Percentiles rank a stretch among this genome's conserved stretches.
These are phyloP conservation scores for Nemopilema nomurai DNA, from an alignment of 30 jellyfish, hydroid and myxozoan species.

Conservation along the genomic window DNA sequence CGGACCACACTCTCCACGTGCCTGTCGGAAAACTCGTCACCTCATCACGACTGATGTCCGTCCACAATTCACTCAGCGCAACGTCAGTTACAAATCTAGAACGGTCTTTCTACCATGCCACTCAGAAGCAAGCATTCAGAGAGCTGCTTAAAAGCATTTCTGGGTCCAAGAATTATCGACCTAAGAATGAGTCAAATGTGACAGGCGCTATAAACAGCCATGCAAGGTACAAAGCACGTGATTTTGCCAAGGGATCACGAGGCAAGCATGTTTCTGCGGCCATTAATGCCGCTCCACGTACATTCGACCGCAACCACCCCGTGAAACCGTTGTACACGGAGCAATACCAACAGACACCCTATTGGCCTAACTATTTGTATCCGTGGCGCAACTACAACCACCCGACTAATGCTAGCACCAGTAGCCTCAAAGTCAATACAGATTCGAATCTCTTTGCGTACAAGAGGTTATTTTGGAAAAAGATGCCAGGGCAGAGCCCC, in stretches of 20 bases:
- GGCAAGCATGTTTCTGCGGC: neutral
- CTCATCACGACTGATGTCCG: too few species aligned
- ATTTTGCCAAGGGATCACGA: neutral
- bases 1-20: too few species aligned
- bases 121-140: neutral
- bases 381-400: slow-evolving; percentile 50
- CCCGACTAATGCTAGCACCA: slow-evolving; percentile 6
- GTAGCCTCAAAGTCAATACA: neutral
- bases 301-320: neutral
- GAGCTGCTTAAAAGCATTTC: neutral
- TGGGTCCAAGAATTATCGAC: neutral
- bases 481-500: slow-evolving; percentile 46
- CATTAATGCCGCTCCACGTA: neutral
- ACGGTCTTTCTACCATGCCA: neutral
- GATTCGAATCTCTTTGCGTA: slow-evolving; percentile 19
- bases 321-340: neutral
- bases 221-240: neutral
- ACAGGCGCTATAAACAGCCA: neutral
- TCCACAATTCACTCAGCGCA: neutral
- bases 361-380: slow-evolving; percentile 41
- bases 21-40: too few species aligned
- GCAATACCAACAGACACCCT: slow-evolving; percentile 14
- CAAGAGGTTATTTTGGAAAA: slow-evolving; percentile 40
- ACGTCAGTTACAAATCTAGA: neutral
- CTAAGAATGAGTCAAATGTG: neutral